Base-by-base conservation (phyloP, 2,888 invertebrate species). In the Leptinotarsa haldemani region DNA sequence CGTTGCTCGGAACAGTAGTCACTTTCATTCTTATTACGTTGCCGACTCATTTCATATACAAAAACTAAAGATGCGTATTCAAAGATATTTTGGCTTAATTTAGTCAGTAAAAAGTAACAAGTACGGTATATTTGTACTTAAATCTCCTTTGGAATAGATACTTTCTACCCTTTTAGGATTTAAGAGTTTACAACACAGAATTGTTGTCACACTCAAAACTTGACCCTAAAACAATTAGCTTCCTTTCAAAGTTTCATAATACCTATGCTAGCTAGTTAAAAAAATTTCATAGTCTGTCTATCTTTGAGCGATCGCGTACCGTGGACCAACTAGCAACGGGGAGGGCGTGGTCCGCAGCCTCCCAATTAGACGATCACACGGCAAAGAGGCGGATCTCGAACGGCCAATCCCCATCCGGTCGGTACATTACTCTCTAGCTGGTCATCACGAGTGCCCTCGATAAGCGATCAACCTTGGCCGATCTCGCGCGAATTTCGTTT, bases 301-400 rank as follows among this genome's bases (percentile, higher is more conserved):
- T 40, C 16, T 7, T 61, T 25, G 16, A 16, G 61, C 16, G 25
- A 25, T 61, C 40, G 61, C 40, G 50, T n/a, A 15, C n/a, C n/a
- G 40, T 61, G 61, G 30, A 61, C 83, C 84, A 82, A 83, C 80
- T 69, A 78, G 75, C 78, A 75, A 78, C 46, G 22, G 63, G 80
- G 80, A 81, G 80, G 84, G 84, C 84, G 84, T 82, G 82, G 70
- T 76, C 72, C 81, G 69, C 85, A 82, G 84, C 83, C 81, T 85
- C 85, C 80, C 86, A 83, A 84, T 83, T 84, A 83, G 81, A 79
- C 79, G 80, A 70, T 78, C 76, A 69, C 76, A 77, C 71, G 71
- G 76, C 71, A 56, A 79, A 83, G 83, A 83, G 84, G 84, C 84
- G 84, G 82, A 66, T 66, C 52, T 68, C 74, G 69, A 30, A 47